These are phyloP conservation scores for Eptesicus fuscus DNA, from an alignment of 2,113 vertebrate genomes.

Conservation along the genomic window DNA sequence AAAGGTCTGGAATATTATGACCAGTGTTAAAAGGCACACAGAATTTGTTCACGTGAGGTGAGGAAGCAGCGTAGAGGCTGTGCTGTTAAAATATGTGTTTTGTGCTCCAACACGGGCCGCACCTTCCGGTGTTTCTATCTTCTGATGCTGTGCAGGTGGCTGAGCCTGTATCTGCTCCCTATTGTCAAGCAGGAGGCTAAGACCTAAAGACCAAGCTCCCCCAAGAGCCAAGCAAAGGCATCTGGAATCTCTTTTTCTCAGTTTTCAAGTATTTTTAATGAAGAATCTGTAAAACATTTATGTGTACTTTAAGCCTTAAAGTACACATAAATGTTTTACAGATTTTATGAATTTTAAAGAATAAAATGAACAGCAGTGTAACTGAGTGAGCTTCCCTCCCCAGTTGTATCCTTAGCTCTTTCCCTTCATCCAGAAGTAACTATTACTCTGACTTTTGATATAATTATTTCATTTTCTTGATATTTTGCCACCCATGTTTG, in stretches of 20 bases:
- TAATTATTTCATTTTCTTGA: not conserved
- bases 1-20: not conserved
- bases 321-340: too few species aligned
- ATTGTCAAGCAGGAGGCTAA: not conserved
- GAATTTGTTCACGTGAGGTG: not conserved
- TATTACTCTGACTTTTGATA: not conserved
- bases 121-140: not conserved
- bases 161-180: not conserved
- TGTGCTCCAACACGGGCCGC: not conserved
- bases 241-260: not conserved
- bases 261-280: not conserved
- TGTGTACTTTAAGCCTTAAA: not conserved
- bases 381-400: not conserved
- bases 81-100: not conserved
- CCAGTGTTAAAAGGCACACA: not conserved
- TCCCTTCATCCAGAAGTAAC: not conserved
- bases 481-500: not conserved
- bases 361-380: not conserved
- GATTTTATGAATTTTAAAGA: not conserved
- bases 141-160: not conserved
- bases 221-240: not conserved
- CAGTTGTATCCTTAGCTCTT: rapidly evolving
- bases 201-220: not conserved
- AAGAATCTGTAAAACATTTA: not conserved
- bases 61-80: not conserved